These are phyloP conservation scores for Peromyscus maniculatus DNA, from an alignment of 2,113 vertebrate genomes.

Conservation along the genomic window DNA sequence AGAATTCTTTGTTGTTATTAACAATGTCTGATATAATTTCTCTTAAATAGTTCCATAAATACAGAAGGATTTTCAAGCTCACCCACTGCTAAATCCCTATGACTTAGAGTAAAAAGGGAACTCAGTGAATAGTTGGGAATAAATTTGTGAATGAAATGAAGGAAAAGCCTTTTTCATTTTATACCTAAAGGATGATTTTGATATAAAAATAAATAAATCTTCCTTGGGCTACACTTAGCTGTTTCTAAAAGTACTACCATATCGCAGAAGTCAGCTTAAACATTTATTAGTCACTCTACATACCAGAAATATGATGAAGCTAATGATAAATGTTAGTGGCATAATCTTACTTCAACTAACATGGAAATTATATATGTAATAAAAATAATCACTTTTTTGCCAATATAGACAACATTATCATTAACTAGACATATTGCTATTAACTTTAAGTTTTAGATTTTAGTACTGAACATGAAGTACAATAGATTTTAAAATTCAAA, in stretches of 20 bases:
- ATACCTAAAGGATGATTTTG: neutral
- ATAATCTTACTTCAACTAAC: neutral
- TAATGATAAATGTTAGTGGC: neutral
- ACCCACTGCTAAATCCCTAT: neutral
- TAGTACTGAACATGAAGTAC: neutral
- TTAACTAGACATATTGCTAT: neutral
- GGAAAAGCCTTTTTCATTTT: neutral
- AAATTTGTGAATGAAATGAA: constrained; percentile 6
- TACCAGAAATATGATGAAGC: neutral
- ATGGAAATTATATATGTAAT: neutral
- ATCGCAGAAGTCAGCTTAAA: neutral
- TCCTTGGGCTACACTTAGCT: neutral
- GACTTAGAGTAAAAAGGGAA: neutral
- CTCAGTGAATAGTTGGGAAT: constrained; percentile 3
- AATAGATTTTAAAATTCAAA: constrained; percentile 49
- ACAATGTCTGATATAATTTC: neutral
- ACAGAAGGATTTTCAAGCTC: neutral
- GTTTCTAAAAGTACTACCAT: neutral
- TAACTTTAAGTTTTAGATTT: constrained; percentile 34
- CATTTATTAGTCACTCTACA: neutral
- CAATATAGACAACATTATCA: neutral
- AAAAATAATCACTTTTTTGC: constrained; percentile 50
- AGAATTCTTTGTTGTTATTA: neutral
- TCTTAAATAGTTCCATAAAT: neutral
- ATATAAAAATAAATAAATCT: neutral